These are phyloP conservation scores for Chionoecetes opilio DNA, from an alignment of 1,140 invertebrate species.

Conservation along the genomic window DNA sequence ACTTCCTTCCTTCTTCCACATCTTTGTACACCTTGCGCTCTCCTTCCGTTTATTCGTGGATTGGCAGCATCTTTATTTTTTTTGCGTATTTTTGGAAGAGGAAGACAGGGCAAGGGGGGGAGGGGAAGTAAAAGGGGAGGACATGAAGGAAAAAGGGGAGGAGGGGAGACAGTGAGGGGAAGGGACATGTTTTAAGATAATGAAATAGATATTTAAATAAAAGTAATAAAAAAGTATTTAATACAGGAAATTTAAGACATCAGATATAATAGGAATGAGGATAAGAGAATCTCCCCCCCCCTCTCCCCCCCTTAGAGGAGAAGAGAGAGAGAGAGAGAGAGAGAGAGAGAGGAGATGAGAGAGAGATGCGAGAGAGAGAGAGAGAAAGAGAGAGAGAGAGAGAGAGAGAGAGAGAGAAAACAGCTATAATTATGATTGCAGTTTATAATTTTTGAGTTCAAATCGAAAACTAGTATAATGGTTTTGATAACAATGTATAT, in stretches of 20 bases:
- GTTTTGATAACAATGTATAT: neutral
- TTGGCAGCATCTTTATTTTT: slow-evolving; percentile 9
- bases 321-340: neutral
- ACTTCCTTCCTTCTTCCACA: neutral
- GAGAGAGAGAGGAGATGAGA: slow-evolving; percentile 3
- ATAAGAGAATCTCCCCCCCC: neutral
- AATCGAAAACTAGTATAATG: neutral
- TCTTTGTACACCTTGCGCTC: neutral
- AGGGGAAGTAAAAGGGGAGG: neutral
- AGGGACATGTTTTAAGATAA: neutral
- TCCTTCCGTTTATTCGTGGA: neutral
- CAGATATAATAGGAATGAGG: too few relatives aligned
- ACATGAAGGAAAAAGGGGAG: neutral
- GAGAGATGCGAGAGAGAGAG: slow-evolving; percentile 16
- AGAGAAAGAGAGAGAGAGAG: slow-evolving; percentile 18
- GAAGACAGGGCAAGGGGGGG: neutral
- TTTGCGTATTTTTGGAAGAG: neutral
- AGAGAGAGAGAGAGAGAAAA: neutral
- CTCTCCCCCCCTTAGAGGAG: too few relatives aligned
- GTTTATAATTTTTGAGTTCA: neutral
- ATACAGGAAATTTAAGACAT: too few relatives aligned
- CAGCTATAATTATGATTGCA: neutral
- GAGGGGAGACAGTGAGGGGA: neutral
- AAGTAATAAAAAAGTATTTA: too few relatives aligned
- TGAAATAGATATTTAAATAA: too few relatives aligned